phyloP scores from a whole-genome alignment of 2,888 invertebrate species.

The Temnothorax ravouxi region DNA sequence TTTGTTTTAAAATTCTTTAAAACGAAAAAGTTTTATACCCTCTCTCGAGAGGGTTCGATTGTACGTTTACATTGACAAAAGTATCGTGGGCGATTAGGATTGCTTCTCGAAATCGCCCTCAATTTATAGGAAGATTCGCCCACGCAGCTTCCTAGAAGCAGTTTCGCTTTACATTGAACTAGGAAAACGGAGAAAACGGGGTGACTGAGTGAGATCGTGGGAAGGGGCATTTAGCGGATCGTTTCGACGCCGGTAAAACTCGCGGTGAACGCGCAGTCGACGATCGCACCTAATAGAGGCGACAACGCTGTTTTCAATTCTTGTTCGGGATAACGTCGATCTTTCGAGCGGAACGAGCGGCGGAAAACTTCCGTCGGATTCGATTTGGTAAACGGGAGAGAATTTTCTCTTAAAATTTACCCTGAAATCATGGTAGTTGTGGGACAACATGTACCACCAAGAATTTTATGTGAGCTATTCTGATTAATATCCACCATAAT shows the following conservation, averaged over 20 bases:
- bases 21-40: background rate
- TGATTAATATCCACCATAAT: too few relatives aligned
- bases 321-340: slow-evolving; percentile 22
- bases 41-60: background rate
- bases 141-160: background rate
- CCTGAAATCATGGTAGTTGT: too few relatives aligned
- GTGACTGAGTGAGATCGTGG: background rate
- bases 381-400: slow-evolving; percentile 41
- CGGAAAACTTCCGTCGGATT: slow-evolving; percentile 20
- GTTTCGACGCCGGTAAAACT: background rate
- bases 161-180: background rate
- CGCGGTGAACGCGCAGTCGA: background rate
- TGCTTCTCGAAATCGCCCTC: background rate
- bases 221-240: background rate
- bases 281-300: slow-evolving; percentile 18
- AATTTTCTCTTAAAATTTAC: too few relatives aligned
- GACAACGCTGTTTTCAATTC: slow-evolving; percentile 39
- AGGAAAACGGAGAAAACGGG: background rate
- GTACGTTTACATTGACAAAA: background rate
- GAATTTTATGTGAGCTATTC: too few relatives aligned
- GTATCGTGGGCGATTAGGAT: background rate
- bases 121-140: slow-evolving; percentile 20
- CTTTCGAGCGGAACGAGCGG: slow-evolving; percentile 17
- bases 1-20: background rate
- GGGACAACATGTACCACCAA: too few relatives aligned